A percentile compares a stretch with the other conserved stretches of the same genome.
Conservation (phyloP, 2,888 invertebrate species). For the Deroplatys truncata region DNA sequence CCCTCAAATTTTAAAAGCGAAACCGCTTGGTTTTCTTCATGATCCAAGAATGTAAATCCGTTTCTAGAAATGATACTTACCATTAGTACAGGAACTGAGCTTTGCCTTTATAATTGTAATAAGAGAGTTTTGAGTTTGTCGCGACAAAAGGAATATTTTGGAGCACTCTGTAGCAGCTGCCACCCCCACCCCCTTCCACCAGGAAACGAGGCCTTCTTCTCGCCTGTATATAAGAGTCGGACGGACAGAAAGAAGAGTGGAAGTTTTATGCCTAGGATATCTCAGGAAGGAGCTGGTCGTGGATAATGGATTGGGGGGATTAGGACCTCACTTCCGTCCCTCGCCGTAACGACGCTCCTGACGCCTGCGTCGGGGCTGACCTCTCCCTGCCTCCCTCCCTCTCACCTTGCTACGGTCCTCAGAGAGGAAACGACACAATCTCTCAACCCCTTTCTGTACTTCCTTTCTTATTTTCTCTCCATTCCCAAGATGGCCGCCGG, state of each 20-base stretch:
- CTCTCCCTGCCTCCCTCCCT: neutral
- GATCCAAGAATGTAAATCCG: too few species aligned
- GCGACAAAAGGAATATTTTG: neutral
- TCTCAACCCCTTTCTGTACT: neutral
- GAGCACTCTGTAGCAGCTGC: neutral
- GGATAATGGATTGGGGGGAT: slow-evolving; percentile 15
- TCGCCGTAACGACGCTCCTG: neutral
- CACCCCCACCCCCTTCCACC: neutral
- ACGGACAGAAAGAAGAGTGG: neutral
- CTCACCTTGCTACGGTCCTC: neutral
- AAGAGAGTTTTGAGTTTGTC: too few species aligned
- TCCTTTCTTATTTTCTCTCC: neutral
- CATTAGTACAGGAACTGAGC: too few species aligned
- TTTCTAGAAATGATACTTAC: too few species aligned
- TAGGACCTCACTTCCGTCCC: slow-evolving; percentile 2
- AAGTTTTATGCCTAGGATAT: slow-evolving; percentile 7
- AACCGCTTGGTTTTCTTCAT: too few species aligned
- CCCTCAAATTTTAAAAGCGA: too few species aligned
- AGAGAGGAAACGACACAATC: neutral
- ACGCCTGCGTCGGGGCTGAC: neutral
- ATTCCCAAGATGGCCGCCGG: neutral
- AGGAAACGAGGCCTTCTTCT: neutral
- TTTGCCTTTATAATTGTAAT: too few species aligned
- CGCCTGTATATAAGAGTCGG: neutral
- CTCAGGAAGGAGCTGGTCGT: neutral